These are phyloP conservation scores for Natrix natrix DNA, from an alignment of 2,797 vertebrate species.

Conservation along the genomic window DNA sequence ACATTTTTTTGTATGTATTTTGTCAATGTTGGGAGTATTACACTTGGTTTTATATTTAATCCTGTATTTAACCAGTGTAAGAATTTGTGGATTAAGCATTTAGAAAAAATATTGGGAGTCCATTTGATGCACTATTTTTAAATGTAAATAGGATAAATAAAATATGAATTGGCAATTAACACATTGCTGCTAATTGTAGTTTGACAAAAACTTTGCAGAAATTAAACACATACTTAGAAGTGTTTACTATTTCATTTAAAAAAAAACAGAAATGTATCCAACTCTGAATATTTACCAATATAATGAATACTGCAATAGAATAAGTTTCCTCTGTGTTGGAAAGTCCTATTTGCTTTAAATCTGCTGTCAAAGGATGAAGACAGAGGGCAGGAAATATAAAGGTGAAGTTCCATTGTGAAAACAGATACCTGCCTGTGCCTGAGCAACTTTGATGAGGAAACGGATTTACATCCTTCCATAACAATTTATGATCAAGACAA, in stretches of 20 bases:
- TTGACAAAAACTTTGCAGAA: neutral
- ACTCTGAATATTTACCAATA: neutral
- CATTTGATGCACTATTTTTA: constrained; percentile 13
- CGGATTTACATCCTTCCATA: neutral
- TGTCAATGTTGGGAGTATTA: neutral
- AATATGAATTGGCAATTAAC: constrained; percentile 48
- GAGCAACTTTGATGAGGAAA: neutral
- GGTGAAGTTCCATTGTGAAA: neutral
- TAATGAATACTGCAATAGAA: neutral
- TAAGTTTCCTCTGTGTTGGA: neutral
- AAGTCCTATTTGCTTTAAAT: neutral
- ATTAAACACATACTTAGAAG: neutral
- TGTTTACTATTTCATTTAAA: neutral
- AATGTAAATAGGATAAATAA: constrained; percentile 42
- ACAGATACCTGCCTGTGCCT: neutral
- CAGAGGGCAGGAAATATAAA: neutral
- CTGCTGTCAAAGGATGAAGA: neutral
- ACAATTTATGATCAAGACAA: neutral
- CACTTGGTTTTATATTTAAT: neutral
- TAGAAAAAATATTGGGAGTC: constrained; percentile 24
- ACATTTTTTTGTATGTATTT: neutral
- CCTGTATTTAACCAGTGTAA: neutral
- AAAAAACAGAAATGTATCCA: neutral
- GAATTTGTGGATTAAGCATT: neutral
- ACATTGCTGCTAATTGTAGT: neutral